phyloP scores from a whole-genome alignment of 2,113 vertebrate species.

The Arvicanthis niloticus region DNA sequence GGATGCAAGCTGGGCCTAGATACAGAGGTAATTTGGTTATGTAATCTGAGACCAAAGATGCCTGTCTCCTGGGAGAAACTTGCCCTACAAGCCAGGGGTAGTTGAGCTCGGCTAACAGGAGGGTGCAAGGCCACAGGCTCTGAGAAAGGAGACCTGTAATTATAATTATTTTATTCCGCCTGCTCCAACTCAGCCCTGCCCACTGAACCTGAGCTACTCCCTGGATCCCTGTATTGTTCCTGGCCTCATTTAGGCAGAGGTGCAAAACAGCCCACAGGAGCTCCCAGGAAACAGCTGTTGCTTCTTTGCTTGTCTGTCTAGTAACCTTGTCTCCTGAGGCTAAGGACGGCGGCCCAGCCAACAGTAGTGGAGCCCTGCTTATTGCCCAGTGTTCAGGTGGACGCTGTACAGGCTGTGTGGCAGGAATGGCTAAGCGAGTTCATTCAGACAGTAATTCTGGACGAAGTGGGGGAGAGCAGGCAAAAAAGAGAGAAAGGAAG shows the following conservation, averaged over 20 bases:
- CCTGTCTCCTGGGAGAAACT: not conserved
- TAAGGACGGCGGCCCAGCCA: not conserved
- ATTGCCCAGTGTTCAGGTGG: not conserved
- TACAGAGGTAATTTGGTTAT: not conserved
- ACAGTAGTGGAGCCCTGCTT: not conserved
- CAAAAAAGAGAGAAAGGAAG: not conserved
- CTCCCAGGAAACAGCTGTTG: not conserved
- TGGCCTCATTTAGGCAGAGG: not conserved
- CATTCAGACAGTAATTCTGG: constrained; percentile 21
- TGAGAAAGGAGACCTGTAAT: not conserved
- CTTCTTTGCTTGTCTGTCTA: not conserved
- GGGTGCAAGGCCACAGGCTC: not conserved
- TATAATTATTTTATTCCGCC: constrained; percentile 22
- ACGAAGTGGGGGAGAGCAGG: not conserved
- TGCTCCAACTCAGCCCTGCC: not conserved
- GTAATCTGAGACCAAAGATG: not conserved
- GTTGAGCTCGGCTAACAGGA: not conserved
- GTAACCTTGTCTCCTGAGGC: not conserved
- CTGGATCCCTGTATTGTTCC: not conserved
- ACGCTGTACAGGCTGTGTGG: not conserved
- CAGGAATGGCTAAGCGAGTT: constrained; percentile 32
- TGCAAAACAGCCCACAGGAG: not conserved
- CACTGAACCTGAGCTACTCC: not conserved
- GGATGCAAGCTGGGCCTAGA: not conserved
- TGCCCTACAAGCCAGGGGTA: not conserved